phyloP scores from a whole-genome alignment of 1,140 invertebrate species.

The Philotrypesis tridentata region DNA sequence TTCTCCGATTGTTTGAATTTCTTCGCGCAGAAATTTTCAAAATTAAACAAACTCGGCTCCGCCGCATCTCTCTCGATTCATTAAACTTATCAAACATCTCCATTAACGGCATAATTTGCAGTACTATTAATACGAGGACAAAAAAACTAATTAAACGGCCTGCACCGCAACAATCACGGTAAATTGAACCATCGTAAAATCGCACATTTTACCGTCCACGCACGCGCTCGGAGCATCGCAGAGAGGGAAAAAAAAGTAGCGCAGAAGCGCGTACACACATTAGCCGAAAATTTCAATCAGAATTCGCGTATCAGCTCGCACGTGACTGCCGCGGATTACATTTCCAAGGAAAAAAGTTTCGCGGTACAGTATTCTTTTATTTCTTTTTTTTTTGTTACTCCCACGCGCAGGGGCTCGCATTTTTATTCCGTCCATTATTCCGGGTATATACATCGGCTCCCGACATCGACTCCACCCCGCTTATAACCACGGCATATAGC shows the following conservation, averaged over 20 bases:
- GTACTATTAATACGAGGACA: too few species aligned
- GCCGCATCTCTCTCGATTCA: too few species aligned
- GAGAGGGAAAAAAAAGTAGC: background rate
- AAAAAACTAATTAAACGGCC: too few species aligned
- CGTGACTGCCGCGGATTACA: slow-evolving; percentile 29
- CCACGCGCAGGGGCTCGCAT: background rate
- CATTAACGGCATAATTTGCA: too few species aligned
- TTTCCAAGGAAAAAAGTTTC: slow-evolving; percentile 8
- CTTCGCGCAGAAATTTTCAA: too few species aligned
- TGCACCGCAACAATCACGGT: too few species aligned
- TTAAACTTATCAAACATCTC: too few species aligned
- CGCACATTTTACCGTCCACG: background rate
- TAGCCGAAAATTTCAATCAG: slow-evolving; percentile 36
- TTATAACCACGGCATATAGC: background rate
- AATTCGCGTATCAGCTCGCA: slow-evolving; percentile 5
- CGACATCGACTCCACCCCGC: background rate
- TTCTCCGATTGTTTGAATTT: too few species aligned
- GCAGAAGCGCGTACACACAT: background rate
- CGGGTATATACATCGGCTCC: background rate
- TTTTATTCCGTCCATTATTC: slow-evolving; percentile 11
- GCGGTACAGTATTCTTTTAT: background rate
- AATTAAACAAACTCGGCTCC: too few species aligned
- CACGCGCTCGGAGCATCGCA: background rate
- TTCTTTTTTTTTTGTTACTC: too few species aligned
- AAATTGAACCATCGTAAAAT: background rate